phyloP scores from a whole-genome alignment of 1,140 invertebrate species.

The Olivierus martensii region DNA sequence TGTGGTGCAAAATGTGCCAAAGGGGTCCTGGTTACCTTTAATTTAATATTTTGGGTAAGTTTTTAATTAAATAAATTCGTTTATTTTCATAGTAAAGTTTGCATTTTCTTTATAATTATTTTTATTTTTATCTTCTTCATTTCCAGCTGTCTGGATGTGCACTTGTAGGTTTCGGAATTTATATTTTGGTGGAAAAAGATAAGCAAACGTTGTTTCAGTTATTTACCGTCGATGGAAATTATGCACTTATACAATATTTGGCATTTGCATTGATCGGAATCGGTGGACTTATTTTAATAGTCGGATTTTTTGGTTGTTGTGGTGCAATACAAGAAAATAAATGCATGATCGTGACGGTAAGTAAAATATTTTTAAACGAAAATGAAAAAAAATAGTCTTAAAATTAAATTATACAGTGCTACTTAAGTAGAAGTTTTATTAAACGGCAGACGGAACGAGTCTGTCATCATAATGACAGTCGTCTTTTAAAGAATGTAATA shows the following conservation, averaged over 20 bases:
- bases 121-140: constrained; percentile 10
- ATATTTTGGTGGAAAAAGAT: constrained; percentile 35
- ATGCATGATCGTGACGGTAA: constrained; percentile 37
- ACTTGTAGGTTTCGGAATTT: constrained; percentile 35
- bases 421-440: no score
- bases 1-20: constrained; percentile 33
- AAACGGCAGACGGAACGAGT: no score
- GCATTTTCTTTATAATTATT: no score
- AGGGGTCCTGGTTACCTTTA: constrained; percentile 36
- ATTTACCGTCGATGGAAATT: constrained; percentile 28
- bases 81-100: no score
- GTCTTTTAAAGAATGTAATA: no score
- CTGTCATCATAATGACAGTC: no score
- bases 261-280: constrained; percentile 35
- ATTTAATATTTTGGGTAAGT: constrained; percentile 41
- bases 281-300: constrained; percentile 35
- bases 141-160: constrained; percentile 35
- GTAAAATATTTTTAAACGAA: constrained; percentile 18
- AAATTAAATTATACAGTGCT: no score
- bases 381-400: no score
- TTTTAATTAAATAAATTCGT: not conserved
- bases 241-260: constrained; percentile 32
- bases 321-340: constrained; percentile 35
- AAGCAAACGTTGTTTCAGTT: constrained; percentile 36
- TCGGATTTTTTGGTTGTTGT: constrained; percentile 40